Evolutionary conservation across 2,888 invertebrate species (phyloP).

Genomic region (Drosophila sordidula): DNA sequence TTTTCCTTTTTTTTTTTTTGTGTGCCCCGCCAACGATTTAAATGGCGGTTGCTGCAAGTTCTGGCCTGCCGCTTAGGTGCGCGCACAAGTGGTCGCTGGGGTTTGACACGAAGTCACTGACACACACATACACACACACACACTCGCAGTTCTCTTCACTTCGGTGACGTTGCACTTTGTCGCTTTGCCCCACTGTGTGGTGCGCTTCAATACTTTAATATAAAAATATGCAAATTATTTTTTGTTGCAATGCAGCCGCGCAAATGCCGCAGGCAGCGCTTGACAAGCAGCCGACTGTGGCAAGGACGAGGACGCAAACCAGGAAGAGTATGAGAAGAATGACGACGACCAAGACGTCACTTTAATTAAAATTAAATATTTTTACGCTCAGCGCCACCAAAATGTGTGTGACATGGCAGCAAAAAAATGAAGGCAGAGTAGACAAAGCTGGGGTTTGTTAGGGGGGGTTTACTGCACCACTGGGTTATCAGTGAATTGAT

Average conservation of each 20-base stretch:
- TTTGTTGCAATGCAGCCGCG: conserved; percentile 41
- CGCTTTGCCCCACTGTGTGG: conserved; percentile 61
- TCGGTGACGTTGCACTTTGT: conserved; percentile 25
- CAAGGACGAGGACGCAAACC: not conserved
- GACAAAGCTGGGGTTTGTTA: not conserved
- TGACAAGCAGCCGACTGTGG: conserved; percentile 15
- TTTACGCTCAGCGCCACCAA: conserved; percentile 38
- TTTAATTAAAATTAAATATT: conserved; percentile 76
- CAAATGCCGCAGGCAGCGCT: conserved; percentile 39
- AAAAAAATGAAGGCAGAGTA: not conserved
- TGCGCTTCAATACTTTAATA: conserved; percentile 69
- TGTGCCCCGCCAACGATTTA: conserved; percentile 63
- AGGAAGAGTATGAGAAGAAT: not conserved
- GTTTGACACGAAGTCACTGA: conserved; percentile 48
- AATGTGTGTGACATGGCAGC: conserved; percentile 31
- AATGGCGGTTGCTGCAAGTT: conserved; percentile 55
- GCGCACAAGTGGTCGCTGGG: conserved; percentile 71
- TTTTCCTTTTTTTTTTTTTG: conserved; percentile 23
- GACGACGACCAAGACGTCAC: conserved; percentile 35
- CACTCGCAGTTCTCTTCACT: conserved; percentile 10
- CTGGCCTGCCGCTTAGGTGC: conserved; percentile 73
- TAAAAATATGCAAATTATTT: conserved; percentile 71
- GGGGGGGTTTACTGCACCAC: conserved; percentile 9
- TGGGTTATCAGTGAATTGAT: conserved; percentile 51
- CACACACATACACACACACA: conserved; percentile 13